These are phyloP conservation scores for Chitala chitala DNA, from an alignment of 2,113 vertebrate species.

Conservation along the genomic window DNA sequence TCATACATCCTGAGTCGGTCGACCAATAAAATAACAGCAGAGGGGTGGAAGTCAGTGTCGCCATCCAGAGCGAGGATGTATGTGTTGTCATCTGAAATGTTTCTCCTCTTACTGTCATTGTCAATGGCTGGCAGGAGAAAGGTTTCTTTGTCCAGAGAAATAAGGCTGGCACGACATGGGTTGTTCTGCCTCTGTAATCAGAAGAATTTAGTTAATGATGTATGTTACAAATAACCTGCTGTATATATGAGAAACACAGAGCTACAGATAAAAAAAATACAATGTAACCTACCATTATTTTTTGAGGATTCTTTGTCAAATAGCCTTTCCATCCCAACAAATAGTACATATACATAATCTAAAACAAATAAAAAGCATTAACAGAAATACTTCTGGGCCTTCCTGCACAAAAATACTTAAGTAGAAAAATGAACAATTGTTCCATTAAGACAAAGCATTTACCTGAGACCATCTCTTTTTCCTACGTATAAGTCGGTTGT, in stretches of 20 bases:
- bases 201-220: neutral
- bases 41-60: slow-evolving; percentile 73
- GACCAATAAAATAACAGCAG: slow-evolving; percentile 65
- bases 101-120: slow-evolving; percentile 57
- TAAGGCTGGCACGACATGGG: slow-evolving; percentile 48
- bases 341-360: slow-evolving; percentile 77
- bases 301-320: slow-evolving; percentile 59
- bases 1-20: slow-evolving; percentile 70
- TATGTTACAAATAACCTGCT: neutral
- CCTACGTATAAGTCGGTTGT: slow-evolving; percentile 64
- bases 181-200: slow-evolving; percentile 46
- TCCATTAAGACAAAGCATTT: no score
- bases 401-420: no score
- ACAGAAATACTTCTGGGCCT: neutral
- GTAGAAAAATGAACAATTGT: no score
- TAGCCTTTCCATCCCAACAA: slow-evolving; percentile 72
- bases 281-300: slow-evolving; percentile 48
- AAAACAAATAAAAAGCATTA: slow-evolving; percentile 21
- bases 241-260: neutral
- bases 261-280: neutral
- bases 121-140: slow-evolving; percentile 47
- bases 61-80: slow-evolving; percentile 72
- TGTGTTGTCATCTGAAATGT: slow-evolving; percentile 61
- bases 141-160: slow-evolving; percentile 54
- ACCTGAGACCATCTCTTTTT: slow-evolving; percentile 79